A percentile compares a stretch with the other conserved stretches of the same genome.
Conservation (phyloP, 1,140 invertebrate genomes). For the Caerostris darwini region DNA sequence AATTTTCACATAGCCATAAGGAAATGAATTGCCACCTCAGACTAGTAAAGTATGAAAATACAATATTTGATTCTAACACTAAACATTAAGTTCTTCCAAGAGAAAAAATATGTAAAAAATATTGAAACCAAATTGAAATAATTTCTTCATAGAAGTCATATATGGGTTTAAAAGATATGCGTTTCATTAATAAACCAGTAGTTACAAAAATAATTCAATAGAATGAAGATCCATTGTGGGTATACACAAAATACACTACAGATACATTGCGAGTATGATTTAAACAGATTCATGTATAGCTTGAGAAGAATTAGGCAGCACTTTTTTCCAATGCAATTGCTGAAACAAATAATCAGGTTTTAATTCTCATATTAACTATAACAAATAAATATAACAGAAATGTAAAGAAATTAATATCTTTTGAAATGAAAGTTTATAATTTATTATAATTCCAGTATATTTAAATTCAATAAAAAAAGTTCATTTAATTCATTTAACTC, state of each 20-base stretch:
- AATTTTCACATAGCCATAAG: slow-evolving; percentile 19
- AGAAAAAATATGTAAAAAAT: neutral
- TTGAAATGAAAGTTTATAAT: too few species aligned
- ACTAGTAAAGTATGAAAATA: slow-evolving; percentile 36
- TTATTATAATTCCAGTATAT: too few species aligned
- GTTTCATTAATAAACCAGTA: neutral
- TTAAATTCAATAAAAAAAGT: too few species aligned
- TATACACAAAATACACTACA: slow-evolving; percentile 56
- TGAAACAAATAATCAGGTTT: neutral
- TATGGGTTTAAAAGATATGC: neutral
- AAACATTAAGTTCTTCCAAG: too few species aligned
- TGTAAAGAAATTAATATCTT: too few species aligned
- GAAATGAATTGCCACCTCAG: slow-evolving; percentile 17
- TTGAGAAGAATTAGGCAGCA: slow-evolving; percentile 44
- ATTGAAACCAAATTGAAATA: neutral
- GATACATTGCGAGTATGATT: slow-evolving; percentile 37
- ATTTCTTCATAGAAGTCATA: slow-evolving; percentile 15
- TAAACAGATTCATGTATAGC: slow-evolving; percentile 8
- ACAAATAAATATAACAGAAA: too few species aligned
- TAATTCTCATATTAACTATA: too few species aligned
- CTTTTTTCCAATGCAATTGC: slow-evolving; percentile 73
- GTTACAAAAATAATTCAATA: slow-evolving; percentile 1
- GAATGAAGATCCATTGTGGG: neutral
- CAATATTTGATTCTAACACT: neutral
- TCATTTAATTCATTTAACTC: too few species aligned